Conservation (phyloP, 2,797 vertebrate species). For the Nasua narica region DNA sequence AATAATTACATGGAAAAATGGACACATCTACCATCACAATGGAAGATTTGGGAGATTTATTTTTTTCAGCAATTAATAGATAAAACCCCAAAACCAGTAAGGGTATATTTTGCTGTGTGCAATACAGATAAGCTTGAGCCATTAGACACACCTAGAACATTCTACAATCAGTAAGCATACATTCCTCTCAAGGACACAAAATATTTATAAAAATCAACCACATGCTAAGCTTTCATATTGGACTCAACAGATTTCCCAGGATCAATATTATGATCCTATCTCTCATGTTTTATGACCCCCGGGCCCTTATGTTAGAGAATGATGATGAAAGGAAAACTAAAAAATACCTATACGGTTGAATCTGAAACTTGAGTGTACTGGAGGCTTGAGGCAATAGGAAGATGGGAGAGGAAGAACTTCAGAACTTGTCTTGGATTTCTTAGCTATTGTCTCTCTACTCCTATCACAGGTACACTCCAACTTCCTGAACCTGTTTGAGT, state of each 20-base stretch:
- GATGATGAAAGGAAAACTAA: background rate
- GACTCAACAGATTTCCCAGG: background rate
- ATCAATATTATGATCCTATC: background rate
- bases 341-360: background rate
- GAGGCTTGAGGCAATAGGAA: background rate
- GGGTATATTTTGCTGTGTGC: background rate
- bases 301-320: background rate
- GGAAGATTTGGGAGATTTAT: background rate
- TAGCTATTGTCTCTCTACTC: background rate
- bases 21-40: background rate
- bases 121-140: background rate
- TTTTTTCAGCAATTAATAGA: background rate
- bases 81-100: background rate
- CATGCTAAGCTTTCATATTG: background rate
- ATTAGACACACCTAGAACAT: background rate
- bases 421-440: background rate
- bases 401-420: background rate
- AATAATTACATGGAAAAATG: conserved; percentile 3
- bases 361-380: background rate
- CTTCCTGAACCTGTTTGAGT: conserved; percentile 69
- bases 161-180: background rate
- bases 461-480: conserved; percentile 14
- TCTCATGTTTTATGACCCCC: background rate
- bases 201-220: conserved; percentile 19
- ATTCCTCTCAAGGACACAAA: background rate